Evolutionary conservation across 1,140 invertebrate genomes (phyloP).

Genomic region (Danaus melanippus): DNA sequence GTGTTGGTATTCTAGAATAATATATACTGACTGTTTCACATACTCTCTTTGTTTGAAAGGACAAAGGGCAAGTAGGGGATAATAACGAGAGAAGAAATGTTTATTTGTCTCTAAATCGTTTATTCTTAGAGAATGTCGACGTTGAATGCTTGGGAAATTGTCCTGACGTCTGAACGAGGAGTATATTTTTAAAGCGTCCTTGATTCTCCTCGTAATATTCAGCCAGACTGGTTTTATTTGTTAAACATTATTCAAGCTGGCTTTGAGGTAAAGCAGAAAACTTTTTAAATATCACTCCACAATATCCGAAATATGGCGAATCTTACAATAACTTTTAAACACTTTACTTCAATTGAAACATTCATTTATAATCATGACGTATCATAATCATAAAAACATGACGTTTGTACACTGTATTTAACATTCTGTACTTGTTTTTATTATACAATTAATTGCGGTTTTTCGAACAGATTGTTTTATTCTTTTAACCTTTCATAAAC

Average conservation of each 20-base stretch:
- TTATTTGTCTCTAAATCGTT: constrained; percentile 45
- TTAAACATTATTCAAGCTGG: constrained; percentile 30
- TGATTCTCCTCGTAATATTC: constrained; percentile 35
- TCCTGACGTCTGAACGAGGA: constrained; percentile 38
- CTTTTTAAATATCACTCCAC: constrained; percentile 11
- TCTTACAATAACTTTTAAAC: too few relatives aligned
- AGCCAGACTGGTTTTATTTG: constrained; percentile 33
- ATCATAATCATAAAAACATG: too few relatives aligned
- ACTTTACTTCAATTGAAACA: too few relatives aligned
- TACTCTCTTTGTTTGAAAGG: constrained; percentile 8
- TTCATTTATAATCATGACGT: too few relatives aligned
- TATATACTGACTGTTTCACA: background rate
- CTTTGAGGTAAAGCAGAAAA: constrained; percentile 15
- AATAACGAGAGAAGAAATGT: constrained; percentile 34
- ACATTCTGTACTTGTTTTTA: too few relatives aligned
- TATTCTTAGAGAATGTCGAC: constrained; percentile 38
- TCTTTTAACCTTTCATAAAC: too few relatives aligned
- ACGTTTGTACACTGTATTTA: too few relatives aligned
- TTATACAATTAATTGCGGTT: too few relatives aligned
- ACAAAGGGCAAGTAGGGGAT: constrained; percentile 28
- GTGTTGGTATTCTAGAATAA: too few relatives aligned
- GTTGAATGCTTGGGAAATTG: constrained; percentile 40
- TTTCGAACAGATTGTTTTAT: too few relatives aligned
- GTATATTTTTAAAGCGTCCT: constrained; percentile 42
- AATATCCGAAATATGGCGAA: background rate